Percentiles rank a stretch among this genome's conserved stretches.
Evolutionary conservation across 2,797 vertebrate species (phyloP).

Genomic region (Lepidocolaptes lacrymiger): DNA sequence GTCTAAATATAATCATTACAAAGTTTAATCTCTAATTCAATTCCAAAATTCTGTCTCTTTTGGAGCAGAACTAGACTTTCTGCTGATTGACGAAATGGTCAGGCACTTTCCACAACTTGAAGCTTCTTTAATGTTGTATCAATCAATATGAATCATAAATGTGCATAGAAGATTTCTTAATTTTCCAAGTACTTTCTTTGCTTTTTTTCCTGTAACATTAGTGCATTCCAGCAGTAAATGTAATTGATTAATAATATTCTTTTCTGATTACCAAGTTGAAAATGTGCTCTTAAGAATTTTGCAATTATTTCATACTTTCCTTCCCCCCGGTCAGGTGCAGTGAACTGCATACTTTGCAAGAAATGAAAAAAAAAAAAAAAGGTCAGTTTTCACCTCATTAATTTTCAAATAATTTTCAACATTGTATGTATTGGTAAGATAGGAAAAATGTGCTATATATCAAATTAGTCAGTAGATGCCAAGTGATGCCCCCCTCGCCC

Average conservation of each 20-base stretch:
- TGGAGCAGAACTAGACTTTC: neutral
- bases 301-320: neutral
- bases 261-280: neutral
- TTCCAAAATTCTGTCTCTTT: neutral
- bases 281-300: conserved; percentile 10
- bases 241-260: neutral
- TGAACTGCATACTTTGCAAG: neutral
- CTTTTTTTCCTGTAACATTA: neutral
- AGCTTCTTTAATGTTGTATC: neutral
- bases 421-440: neutral
- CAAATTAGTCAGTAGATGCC: conserved; percentile 40
- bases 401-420: conserved; percentile 37
- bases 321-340: neutral
- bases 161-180: neutral
- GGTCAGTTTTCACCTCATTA: neutral
- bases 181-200: neutral
- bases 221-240: neutral
- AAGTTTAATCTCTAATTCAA: neutral
- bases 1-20: neutral
- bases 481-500: neutral
- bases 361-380: neutral
- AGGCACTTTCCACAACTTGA: neutral
- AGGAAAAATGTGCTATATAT: conserved; percentile 19
- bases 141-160: neutral
- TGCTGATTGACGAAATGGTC: neutral